Evolutionary conservation across 2,888 invertebrate genomes (phyloP), one percentile per base, ranked within the genome.

Genomic region (Tetropium fuscum): DNA sequence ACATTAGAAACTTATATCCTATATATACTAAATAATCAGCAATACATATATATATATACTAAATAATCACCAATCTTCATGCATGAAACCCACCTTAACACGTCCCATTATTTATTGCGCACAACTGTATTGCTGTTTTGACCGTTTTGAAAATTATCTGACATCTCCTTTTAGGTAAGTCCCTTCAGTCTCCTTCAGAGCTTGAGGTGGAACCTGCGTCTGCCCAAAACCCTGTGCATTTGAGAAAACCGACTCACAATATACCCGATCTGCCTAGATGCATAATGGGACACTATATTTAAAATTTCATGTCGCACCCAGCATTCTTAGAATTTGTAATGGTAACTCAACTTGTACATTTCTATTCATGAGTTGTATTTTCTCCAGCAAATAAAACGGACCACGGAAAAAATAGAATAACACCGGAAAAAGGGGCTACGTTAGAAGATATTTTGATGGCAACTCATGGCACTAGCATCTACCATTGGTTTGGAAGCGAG

Each of bases 281-380:
- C 83, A 84, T 86, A 82, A 86, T 86, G 86, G 86, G 84, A 78
- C 86, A 87, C 81, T 87, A 86, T 83, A 84, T 87, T 75, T 87
- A 68, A 64, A 58, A 16, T n/a, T 19, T n/a, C 11, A 15, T 27
- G 34, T 34, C 15, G 34, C 15, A 34, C 34, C 11, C 11, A 34
- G 11, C 11, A n/a, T n/a, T n/a, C n/a, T n/a, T n/a, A n/a, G n/a
- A n/a, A n/a, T n/a, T n/a, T n/a, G n/a, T n/a, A n/a, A n/a, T n/a
- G n/a, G n/a, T n/a, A n/a, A n/a, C n/a, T n/a, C n/a, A n/a, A n/a
- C n/a, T n/a, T n/a, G n/a, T n/a, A n/a, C n/a, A n/a, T n/a, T n/a
- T n/a, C n/a, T n/a, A n/a, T n/a, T n/a, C n/a, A n/a, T n/a, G n/a
- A n/a, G n/a, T n/a, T n/a, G 53, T 64, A 59, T 69, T 68, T 71